Conservation (phyloP, 1,140 invertebrate species). For the Solenopsis invicta region DNA sequence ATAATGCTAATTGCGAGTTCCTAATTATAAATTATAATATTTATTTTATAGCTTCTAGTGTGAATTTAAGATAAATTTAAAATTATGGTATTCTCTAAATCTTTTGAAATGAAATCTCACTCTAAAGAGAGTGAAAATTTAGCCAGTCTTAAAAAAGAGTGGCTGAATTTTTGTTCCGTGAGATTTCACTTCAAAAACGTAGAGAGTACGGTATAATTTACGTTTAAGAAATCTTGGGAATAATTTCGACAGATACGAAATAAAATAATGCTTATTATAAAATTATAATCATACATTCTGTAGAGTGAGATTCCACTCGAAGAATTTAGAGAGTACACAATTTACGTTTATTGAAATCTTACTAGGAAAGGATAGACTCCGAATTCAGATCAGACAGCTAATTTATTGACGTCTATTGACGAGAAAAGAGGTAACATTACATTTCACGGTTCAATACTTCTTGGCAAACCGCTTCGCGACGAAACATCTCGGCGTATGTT, state of each 20-base stretch:
- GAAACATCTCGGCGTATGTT: conserved; percentile 33
- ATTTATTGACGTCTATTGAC: background rate
- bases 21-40: background rate
- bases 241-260: background rate
- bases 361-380: background rate
- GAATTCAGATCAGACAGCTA: background rate
- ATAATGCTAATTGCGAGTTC: background rate
- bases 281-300: background rate
- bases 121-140: too few species aligned
- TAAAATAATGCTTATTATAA: background rate
- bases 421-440: background rate
- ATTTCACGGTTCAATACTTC: background rate
- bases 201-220: too few species aligned
- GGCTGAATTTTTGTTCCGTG: too few species aligned
- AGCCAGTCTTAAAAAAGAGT: too few species aligned
- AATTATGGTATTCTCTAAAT: background rate
- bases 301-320: too few species aligned
- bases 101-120: too few species aligned
- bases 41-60: too few species aligned
- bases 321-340: background rate
- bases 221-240: background rate
- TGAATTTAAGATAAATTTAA: background rate
- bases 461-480: background rate
- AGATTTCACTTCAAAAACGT: too few species aligned
- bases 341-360: background rate